Conservation (phyloP, 2,888 invertebrate species). For the Ornithoptera priamus region DNA sequence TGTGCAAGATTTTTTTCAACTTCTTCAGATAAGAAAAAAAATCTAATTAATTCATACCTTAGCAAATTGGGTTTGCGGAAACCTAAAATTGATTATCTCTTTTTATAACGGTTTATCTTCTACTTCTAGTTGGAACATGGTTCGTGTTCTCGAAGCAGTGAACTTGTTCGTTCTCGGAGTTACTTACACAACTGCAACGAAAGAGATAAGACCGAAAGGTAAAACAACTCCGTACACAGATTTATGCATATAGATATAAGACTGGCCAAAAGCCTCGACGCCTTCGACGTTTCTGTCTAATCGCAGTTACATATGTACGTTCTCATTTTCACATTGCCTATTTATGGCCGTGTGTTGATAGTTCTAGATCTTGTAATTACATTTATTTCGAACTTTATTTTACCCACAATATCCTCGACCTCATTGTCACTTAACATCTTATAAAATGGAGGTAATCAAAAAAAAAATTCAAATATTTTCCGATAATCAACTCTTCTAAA, state of each 20-base stretch:
- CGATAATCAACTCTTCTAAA: too few species aligned
- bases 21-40: too few species aligned
- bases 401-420: too few species aligned
- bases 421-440: too few species aligned
- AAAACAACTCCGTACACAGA: slow-evolving; percentile 33
- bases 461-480: too few species aligned
- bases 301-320: neutral
- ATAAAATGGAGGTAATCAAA: too few species aligned
- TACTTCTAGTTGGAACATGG: slow-evolving; percentile 30
- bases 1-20: too few species aligned
- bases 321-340: neutral
- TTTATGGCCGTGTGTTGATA: neutral
- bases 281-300: slow-evolving; percentile 10
- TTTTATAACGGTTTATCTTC: slow-evolving; percentile 31
- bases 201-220: slow-evolving; percentile 52
- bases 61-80: neutral
- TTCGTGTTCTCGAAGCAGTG: slow-evolving; percentile 58
- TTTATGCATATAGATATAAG: slow-evolving; percentile 30
- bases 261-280: slow-evolving; percentile 3
- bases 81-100: slow-evolving; percentile 15
- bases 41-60: too few species aligned
- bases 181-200: slow-evolving; percentile 52
- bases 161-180: slow-evolving; percentile 59
- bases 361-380: neutral
- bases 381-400: neutral